Percentiles rank a stretch among this genome's conserved stretches.
These are phyloP conservation scores for Hemibagrus guttatus DNA, from an alignment of 2,797 vertebrate genomes.

Conservation along the genomic window DNA sequence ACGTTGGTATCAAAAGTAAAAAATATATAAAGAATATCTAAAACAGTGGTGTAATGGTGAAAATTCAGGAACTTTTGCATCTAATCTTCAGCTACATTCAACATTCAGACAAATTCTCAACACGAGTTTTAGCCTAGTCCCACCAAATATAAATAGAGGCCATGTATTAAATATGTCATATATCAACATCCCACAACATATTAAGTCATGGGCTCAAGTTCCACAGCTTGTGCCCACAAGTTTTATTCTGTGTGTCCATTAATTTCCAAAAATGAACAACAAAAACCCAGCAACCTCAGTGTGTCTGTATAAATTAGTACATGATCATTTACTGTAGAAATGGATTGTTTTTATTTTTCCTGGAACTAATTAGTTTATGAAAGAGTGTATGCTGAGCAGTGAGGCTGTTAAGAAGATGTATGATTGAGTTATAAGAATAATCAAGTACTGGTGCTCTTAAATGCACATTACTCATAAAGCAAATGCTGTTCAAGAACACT, in stretches of 20 bases:
- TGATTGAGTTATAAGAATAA: background rate
- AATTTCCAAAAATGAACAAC: background rate
- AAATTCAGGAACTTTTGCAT: background rate
- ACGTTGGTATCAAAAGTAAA: background rate
- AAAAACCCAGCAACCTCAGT: background rate
- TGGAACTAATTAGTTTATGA: background rate
- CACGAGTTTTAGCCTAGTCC: no score
- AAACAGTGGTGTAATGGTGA: background rate
- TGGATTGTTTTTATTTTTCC: background rate
- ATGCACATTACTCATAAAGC: conserved; percentile 3
- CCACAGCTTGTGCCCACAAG: background rate
- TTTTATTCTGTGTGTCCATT: background rate
- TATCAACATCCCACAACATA: background rate
- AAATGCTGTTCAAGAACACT: background rate
- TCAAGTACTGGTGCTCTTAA: background rate
- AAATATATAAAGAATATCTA: background rate
- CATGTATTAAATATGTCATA: background rate
- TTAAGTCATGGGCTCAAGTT: background rate
- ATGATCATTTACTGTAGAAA: background rate
- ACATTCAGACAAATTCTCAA: background rate
- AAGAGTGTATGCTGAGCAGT: background rate
- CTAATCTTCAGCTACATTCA: no score
- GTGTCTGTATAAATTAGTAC: background rate
- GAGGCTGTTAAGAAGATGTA: background rate
- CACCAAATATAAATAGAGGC: background rate